These are phyloP conservation scores for Platygyra sinensis DNA, from an alignment of 64 coral and sea anemone species.

Conservation along the genomic window DNA sequence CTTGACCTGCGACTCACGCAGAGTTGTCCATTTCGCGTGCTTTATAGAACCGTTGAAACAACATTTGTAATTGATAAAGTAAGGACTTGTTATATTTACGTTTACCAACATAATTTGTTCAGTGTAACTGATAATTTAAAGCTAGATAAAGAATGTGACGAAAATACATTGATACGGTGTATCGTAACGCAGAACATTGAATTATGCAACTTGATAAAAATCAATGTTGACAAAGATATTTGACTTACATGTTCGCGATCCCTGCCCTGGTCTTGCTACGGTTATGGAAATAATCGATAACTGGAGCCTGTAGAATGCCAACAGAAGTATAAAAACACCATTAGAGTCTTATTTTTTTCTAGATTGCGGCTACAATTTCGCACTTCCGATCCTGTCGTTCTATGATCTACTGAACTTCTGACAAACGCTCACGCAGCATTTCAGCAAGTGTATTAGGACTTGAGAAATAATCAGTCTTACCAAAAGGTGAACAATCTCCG, in stretches of 20 bases:
- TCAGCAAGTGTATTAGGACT: neutral
- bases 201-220: neutral
- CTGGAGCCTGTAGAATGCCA: neutral
- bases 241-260: neutral
- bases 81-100: too few species aligned
- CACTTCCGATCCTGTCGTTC: neutral
- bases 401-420: too few species aligned
- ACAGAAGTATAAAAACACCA: neutral
- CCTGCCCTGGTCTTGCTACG: neutral
- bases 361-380: neutral
- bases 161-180: neutral
- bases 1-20: too few species aligned
- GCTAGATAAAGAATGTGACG: neutral
- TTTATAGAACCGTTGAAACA: too few species aligned
- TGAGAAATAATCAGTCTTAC: neutral
- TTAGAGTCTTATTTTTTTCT: neutral
- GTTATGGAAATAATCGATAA: neutral
- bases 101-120: neutral
- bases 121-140: neutral
- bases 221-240: neutral
- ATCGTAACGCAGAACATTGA: neutral
- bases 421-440: neutral
- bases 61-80: too few species aligned
- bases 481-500: neutral
- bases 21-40: too few species aligned